Evolutionary conservation across 2,888 invertebrate species (phyloP), one percentile per base, ranked within the genome.

Genomic region (Pyralis farinalis): DNA sequence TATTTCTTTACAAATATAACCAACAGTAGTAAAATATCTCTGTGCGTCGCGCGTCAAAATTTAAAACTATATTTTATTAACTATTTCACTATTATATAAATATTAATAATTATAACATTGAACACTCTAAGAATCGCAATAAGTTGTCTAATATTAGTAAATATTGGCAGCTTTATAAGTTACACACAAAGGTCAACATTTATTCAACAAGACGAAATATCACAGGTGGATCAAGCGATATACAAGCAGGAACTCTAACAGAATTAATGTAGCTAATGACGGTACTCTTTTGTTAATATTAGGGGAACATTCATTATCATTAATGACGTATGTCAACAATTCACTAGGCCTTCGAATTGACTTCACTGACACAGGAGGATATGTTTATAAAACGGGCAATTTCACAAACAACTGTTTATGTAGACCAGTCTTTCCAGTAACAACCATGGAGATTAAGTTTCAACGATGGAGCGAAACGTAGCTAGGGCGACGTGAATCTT

Each of bases 201-300:
- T 53, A 66, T 55, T 39, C 63, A 72, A 51, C 62, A 73, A 71
- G 72, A 70, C 63, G 67, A 74, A 74, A 66, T 88, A 88, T 87
- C 87, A 87, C 87, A 88, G 85, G 82, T 78, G 68, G 71, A 75
- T 75, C 57, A 84, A 86, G 84, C 85, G 71, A 80, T 77, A 60
- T 71, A 82, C 79, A 84, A 79, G 80, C 87, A 86, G 85, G 86
- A 86, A 81, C 81, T 81, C 80, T 84, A 85, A 69, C 62, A 55
- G 63, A 62, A 53, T 25, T 58, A 66, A 54, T 63, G 57, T 58
- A 37, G 50, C 57, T 63, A 68, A 60, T 60, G 50, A 54, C 53
- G 51, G 63, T 54, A 55, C 47, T 52, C 51, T 55, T 57, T 65
- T 56, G 44, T 55, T 63, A 58, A 60, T 62, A 43, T 55, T 59